Percentiles rank a stretch among this genome's conserved stretches.
phyloP scores from a whole-genome alignment of 1,140 invertebrate species.

The Stegodyphus dumicola region DNA sequence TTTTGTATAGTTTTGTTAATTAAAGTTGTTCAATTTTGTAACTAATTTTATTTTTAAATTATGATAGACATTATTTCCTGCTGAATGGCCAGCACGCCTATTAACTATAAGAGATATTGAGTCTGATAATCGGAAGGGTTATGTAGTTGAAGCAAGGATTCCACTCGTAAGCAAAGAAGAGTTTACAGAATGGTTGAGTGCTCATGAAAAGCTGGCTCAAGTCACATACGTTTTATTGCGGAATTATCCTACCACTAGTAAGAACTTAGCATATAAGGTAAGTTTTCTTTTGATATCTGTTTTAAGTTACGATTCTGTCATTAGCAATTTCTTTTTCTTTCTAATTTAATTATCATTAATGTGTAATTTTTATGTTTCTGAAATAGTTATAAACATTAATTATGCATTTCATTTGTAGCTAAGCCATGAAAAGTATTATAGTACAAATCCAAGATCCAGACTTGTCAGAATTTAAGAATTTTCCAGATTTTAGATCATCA shows the following conservation, averaged over 20 bases:
- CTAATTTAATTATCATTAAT: too few species aligned
- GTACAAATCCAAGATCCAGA: too few species aligned
- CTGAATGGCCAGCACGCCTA: constrained; percentile 13
- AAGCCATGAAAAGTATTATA: too few species aligned
- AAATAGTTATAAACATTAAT: too few species aligned
- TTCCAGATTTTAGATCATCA: too few species aligned
- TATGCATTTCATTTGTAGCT: too few species aligned
- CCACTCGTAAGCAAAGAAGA: constrained; percentile 45
- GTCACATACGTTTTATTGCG: constrained; percentile 27
- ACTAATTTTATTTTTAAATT: neutral
- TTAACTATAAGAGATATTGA: constrained; percentile 49
- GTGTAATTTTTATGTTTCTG: too few species aligned
- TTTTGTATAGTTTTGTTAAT: too few species aligned
- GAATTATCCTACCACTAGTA: constrained; percentile 36
- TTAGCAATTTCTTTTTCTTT: too few species aligned
- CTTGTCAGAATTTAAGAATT: too few species aligned
- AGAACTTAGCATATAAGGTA: constrained; percentile 52
- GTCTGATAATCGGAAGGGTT: constrained; percentile 45
- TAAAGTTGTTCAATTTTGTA: too few species aligned
- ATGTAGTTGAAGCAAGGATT: constrained; percentile 54
- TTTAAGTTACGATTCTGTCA: too few species aligned
- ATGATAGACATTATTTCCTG: constrained; percentile 43
- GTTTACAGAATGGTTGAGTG: constrained; percentile 32
- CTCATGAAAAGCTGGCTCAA: constrained; percentile 44
- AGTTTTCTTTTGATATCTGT: neutral